Evolutionary conservation across 2,113 vertebrate species (phyloP).

Genomic region (Jaculus jaculus): DNA sequence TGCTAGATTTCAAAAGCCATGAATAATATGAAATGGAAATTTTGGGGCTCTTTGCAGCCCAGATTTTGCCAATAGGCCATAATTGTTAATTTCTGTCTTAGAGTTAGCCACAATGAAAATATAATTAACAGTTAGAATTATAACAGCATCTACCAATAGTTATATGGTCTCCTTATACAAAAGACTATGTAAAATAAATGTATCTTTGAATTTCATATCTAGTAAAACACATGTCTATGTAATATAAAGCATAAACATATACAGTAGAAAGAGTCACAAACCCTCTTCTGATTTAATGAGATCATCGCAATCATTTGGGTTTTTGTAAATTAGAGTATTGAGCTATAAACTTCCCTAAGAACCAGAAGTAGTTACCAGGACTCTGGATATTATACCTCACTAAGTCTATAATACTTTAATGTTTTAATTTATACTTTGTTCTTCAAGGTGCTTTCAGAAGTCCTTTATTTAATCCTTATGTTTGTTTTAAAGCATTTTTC

Average conservation of each 20-base stretch:
- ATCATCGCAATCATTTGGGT: neutral
- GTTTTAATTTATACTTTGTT: neutral
- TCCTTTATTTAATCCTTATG: neutral
- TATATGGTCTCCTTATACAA: neutral
- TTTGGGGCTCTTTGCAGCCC: neutral
- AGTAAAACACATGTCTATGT: neutral
- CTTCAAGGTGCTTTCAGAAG: neutral
- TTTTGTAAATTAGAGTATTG: neutral
- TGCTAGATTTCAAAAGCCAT: neutral
- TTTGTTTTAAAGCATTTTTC: neutral
- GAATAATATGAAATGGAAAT: neutral
- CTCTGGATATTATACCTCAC: neutral
- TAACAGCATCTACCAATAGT: neutral
- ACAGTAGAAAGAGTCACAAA: too few species aligned
- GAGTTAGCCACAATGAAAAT: neutral
- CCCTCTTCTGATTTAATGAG: neutral
- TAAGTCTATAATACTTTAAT: neutral
- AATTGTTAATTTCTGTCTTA: constrained; percentile 11
- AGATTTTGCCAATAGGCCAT: neutral
- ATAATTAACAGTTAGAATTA: neutral
- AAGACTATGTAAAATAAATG: neutral
- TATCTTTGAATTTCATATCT: neutral
- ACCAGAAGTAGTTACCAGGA: neutral
- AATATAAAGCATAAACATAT: neutral
- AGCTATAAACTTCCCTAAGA: neutral